Base-by-base conservation (phyloP, 1,140 invertebrate species). In the Drosophila watanabei region DNA sequence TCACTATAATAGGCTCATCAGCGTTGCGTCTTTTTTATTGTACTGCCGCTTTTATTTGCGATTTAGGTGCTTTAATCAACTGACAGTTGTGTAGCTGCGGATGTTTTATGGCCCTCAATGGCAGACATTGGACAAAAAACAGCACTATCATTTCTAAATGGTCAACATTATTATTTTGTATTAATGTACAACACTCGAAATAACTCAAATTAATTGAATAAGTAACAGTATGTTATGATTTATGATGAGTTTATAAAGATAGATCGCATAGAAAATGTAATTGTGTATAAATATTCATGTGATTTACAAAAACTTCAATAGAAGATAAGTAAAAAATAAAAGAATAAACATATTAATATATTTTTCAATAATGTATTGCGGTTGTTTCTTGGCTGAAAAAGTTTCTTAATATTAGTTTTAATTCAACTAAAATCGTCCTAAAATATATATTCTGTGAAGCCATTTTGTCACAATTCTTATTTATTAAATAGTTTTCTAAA, bases 1-100 rank as follows among this genome's bases (percentile, higher is more conserved):
- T 68, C 86, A 75, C 83, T 69, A 73, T 90, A 90, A 90, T 89
- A 82, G 86, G 78, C 86, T 90, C 86, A 89, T 89, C 86, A 89
- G 63, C 66, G 60, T 48, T 51, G 60, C 69, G 54, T 79, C 59
- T 66, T 85, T 84, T 79, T 81, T 82, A 89, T 85, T 81, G 73
- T 57, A 49, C 33, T 54, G 63, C 45, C 30, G 65, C 46, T 73
- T 69, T 66, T 86, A 78, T 79, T 39, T 85, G 77, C 76, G 52
- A 60, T 79, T 69, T 54, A 75, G 65, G 81, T 89, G 75, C 82
- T 79, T 90, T 86, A 90, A 89, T 89, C 86, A 89, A 90, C 39
- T 70, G 82, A 72, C 81, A 82, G 70, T 89, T 85, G 62, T 69
- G 48, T 71, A 52, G 24, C 32, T 37, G 28, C 49, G 43, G n/a